Evolutionary conservation across 2,113 vertebrate species (phyloP), one percentile per base, ranked within the genome.

Genomic region (Bucco capensis): DNA sequence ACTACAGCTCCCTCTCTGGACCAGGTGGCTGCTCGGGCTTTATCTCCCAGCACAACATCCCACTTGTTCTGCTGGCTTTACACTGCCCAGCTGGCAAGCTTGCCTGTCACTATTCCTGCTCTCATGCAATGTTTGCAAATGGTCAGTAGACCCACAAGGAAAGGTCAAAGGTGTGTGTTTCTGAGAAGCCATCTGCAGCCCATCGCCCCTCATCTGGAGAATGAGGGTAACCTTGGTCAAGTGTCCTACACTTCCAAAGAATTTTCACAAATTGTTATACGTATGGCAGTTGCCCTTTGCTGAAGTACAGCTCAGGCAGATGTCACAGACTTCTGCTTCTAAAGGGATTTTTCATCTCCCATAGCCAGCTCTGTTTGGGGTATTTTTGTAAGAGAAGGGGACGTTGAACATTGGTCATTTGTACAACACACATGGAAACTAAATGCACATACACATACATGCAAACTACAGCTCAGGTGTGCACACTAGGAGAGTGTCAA

Each of bases 21-120:
- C 22, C 40, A n/a, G 12, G 9, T 2, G 17, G 33, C 46, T 66
- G 66, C 60, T 84, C 1, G 0, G 23, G 42, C 35, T 76, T 58
- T 53, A 47, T 30, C 38, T 58, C 37, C 42, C 27, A 10, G 23
- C 35, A 50, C 1, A 1, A 19, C 57, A 35, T 35, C 60, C 60
- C 47, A 40, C 47, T 30, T 54, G 67, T 44, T 37, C 33, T 65
- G 64, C 33, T 0, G 0, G 16, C 62, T 82, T 78, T 73, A 56
- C 5, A 1, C 44, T 1, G 12, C 72, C 31, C 0, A 0, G 35
- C 24, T 7, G 30, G 35, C 24, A 18, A 72, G 54, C 6, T 37
- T 1, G 3, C 53, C 57, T 58, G 56, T 44, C 0, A 1, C 51
- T n/a, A 11, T n/a, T 24, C 15, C 1, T 60, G 70, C 74, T 58